Evolutionary conservation across 1,140 invertebrate species (phyloP), one percentile per base, ranked within the genome.

Genomic region (Chrysoperla carnea): DNA sequence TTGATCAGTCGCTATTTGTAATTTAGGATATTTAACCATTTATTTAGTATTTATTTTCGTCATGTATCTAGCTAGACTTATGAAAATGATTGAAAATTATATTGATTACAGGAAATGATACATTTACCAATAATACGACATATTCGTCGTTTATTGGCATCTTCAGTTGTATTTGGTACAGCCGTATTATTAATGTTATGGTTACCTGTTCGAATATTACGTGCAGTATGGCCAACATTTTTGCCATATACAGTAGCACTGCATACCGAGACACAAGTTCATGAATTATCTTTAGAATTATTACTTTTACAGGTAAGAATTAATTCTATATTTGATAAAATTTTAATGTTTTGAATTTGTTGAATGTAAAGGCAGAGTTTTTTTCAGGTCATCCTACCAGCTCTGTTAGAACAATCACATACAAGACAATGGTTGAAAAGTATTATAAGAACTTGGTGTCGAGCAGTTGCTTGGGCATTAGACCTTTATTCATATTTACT

Each of bases 161-260:
- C 93, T 0, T 83, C 90, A 31, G 83, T 96, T 48, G 86, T 98
- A 46, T 98, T 98, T 67, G 93, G 94, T 11, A 93, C 87, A 6
- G 89, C 84, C 3, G 92, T 98, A 12, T 65, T 99, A 1, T 69
- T 99, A 1, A 94, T 97, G 84, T 67, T 99, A 12, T 98, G 91
- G 87, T 57, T 97, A 36, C 95, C 95, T 0, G 81, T 96, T 4
- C 67, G 83, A 36, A 77, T 96, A 1, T 73, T 98, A n/a, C 78
- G 86, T 52, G 74, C 75, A 49, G 55, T 80, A 0, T 75, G 82
- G 58, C 90, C 91, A 0, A 77, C 75, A 12, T 95, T 97, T 63
- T 65, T 99, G 48, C 95, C 95, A 0, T 99, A 97, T 56, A 84
- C 89, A 33, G 78, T 98, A 1, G 81, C 77, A 0, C 70, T 82